Conservation (phyloP, 2,797 vertebrate genomes). For the Enteromius anoplus region DNA sequence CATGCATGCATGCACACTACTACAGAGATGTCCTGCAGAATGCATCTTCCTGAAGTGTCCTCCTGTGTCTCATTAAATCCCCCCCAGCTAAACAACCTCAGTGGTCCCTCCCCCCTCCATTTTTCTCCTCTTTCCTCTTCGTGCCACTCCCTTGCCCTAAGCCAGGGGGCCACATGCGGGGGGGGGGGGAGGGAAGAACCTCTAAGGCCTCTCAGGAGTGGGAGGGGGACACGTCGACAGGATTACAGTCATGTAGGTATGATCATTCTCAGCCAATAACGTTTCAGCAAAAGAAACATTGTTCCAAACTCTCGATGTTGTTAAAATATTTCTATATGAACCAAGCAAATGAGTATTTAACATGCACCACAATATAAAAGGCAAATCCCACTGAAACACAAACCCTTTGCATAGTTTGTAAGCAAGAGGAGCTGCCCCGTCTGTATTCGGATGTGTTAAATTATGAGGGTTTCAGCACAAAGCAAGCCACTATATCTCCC, state of each 20-base stretch:
- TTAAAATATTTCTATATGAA: background rate
- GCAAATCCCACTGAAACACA: slow-evolving; percentile 16
- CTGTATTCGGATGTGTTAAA: slow-evolving; percentile 61
- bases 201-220: slow-evolving; percentile 28
- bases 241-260: slow-evolving; percentile 41
- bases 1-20: slow-evolving; percentile 41
- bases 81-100: slow-evolving; percentile 36
- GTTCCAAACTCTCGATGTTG: background rate
- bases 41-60: slow-evolving; percentile 52
- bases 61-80: slow-evolving; percentile 63
- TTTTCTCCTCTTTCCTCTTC: slow-evolving; percentile 30
- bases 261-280: slow-evolving; percentile 19
- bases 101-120: slow-evolving; percentile 16
- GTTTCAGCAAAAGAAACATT: background rate
- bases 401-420: slow-evolving; percentile 41
- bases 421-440: slow-evolving; percentile 43
- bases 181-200: slow-evolving; percentile 43
- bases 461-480: slow-evolving; percentile 62
- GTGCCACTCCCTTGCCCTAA: slow-evolving; percentile 33
- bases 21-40: slow-evolving; percentile 43
- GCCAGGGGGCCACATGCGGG: slow-evolving; percentile 41
- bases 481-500: slow-evolving; percentile 61
- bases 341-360: background rate
- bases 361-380: slow-evolving; percentile 11
- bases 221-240: slow-evolving; percentile 40